Evolutionary conservation across 2,888 invertebrate species (phyloP), one percentile per base, ranked within the genome.

Genomic region (Escarpia spicata): DNA sequence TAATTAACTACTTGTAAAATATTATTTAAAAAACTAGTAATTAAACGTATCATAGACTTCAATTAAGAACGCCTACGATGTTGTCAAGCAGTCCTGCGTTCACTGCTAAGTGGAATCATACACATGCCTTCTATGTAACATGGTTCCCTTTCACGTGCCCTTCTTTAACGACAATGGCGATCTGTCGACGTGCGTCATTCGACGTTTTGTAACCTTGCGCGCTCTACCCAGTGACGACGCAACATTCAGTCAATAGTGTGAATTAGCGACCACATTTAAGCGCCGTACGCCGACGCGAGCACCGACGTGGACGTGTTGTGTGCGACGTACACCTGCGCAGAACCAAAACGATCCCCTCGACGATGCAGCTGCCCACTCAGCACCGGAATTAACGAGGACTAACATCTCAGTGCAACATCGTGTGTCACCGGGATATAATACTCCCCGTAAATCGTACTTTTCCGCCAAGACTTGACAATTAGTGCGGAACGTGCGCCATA

Each of bases 351-450:
- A 75, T 75, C 75, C 75, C 52, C 19, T 26, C 75, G 26, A 75
- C n/a, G 75, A 75, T 75, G 75, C 75, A 0, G 26, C 75, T 75
- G 75, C n/a, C 75, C 75, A 75, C 75, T 75, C 75, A 75, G 75
- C 75, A 75, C 75, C 75, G 75, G 75, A 75, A 26, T 26, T 75
- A 75, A 75, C 75, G 75, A 75, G 75, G 75, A 75, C 75, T 75
- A 75, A 75, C 75, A 75, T 75, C 75, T 75, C 75, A 75, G 19
- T 75, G 75, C 75, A 75, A 26, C 26, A 75, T 75, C 75, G 75
- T n/a, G 75, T 75, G 75, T 26, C 75, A 75, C 75, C 75, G 75
- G 75, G 75, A 75, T 75, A 75, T 75, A 75, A 75, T 75, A 75
- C 75, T 75, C 75, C 52, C 75, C 8, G 75, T 75, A 75, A 75